Conservation (phyloP, 2,888 invertebrate species). For the Melinaea menophilus region DNA sequence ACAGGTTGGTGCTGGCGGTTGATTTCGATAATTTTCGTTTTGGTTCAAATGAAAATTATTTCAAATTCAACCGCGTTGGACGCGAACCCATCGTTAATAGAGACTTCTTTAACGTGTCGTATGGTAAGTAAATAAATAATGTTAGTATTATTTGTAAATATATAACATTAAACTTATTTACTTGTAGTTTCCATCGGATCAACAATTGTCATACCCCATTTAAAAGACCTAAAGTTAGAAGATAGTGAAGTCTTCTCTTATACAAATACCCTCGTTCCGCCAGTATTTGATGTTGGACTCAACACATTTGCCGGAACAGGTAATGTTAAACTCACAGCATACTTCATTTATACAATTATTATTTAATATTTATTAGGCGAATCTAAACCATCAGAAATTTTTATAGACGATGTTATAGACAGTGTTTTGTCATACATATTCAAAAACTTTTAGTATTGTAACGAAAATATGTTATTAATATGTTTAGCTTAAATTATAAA, state of each 20-base stretch:
- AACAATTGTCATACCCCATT: constrained; percentile 39
- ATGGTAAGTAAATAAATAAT: constrained; percentile 8
- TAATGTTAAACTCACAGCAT: neutral
- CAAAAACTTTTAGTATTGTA: too few relatives aligned
- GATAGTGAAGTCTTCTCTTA: constrained; percentile 25
- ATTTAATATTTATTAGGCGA: too few relatives aligned
- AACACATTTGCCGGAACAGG: neutral
- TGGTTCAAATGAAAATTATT: constrained; percentile 26
- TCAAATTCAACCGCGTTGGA: constrained; percentile 37
- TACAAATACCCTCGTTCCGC: neutral
- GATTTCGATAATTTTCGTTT: constrained; percentile 29
- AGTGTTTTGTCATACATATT: too few relatives aligned
- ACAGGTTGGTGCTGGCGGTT: constrained; percentile 39
- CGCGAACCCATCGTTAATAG: constrained; percentile 34
- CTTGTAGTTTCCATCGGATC: constrained; percentile 7
- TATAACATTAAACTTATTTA: neutral
- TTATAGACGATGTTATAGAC: too few relatives aligned
- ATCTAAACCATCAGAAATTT: too few relatives aligned
- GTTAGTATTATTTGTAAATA: neutral
- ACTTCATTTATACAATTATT: too few relatives aligned
- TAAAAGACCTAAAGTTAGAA: constrained; percentile 25
- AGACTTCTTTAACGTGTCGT: constrained; percentile 7
- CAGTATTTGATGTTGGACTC: constrained; percentile 29
- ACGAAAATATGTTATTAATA: too few relatives aligned
- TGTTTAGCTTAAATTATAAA: too few relatives aligned